Evolutionary conservation across 2,888 invertebrate genomes (phyloP).

Genomic region (Myathropa florea): DNA sequence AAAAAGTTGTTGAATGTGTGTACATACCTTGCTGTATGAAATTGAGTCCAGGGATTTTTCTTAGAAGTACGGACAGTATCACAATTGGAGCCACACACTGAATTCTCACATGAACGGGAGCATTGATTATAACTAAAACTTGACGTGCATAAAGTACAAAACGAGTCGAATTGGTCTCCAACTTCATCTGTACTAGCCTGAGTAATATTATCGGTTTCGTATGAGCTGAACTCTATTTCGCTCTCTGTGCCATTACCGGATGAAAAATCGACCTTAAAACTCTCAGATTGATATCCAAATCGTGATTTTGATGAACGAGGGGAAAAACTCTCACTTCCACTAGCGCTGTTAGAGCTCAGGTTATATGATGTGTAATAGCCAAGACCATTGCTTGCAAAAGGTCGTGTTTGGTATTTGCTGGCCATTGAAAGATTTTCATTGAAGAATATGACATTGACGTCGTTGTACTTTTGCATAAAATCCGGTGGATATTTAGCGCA

Average conservation of each 20-base stretch:
- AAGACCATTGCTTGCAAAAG: constrained; percentile 75
- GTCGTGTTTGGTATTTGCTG: constrained; percentile 77
- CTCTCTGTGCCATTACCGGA: constrained; percentile 77
- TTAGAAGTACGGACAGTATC: constrained; percentile 75
- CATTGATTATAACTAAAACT: constrained; percentile 80
- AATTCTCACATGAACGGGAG: constrained; percentile 79
- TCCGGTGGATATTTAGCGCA: constrained; percentile 77
- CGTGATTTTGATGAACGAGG: constrained; percentile 71
- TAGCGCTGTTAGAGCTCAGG: constrained; percentile 54
- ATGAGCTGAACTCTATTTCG: constrained; percentile 40
- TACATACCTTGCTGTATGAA: constrained; percentile 51
- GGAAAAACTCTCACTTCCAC: constrained; percentile 71
- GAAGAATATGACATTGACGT: constrained; percentile 79
- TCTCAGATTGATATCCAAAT: constrained; percentile 74
- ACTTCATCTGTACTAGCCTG: constrained; percentile 32
- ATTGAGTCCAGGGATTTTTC: not conserved
- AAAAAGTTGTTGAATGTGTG: not conserved
- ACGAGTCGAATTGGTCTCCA: constrained; percentile 77
- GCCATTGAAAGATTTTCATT: constrained; percentile 81
- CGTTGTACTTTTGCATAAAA: constrained; percentile 79
- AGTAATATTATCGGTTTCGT: constrained; percentile 36
- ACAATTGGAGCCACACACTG: constrained; percentile 79
- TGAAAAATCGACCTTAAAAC: constrained; percentile 77
- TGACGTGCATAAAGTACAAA: constrained; percentile 80
- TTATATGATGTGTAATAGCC: constrained; percentile 71